These are phyloP conservation scores for Nothocercus nigrocapillus DNA, from an alignment of 2,113 vertebrate species.

Conservation along the genomic window DNA sequence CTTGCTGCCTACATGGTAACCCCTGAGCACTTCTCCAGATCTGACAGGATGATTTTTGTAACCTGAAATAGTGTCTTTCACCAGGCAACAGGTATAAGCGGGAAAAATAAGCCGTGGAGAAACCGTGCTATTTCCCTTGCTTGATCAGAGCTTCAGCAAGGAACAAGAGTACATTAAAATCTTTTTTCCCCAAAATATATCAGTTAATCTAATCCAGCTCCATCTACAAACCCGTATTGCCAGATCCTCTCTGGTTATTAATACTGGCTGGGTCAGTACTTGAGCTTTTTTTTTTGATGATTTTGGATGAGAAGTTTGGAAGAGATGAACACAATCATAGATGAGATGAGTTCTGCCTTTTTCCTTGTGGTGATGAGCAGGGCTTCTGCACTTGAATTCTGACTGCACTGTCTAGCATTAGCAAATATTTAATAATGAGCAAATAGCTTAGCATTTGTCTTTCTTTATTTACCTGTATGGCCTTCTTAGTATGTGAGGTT, in stretches of 20 bases:
- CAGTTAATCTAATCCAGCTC: background rate
- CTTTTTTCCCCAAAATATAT: background rate
- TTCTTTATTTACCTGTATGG: background rate
- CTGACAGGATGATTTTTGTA: background rate
- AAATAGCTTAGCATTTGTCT: background rate
- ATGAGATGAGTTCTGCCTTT: background rate
- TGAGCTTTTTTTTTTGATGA: background rate
- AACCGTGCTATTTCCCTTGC: background rate
- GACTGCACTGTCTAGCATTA: background rate
- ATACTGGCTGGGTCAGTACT: background rate
- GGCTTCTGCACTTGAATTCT: background rate
- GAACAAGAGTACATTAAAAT: rapidly evolving
- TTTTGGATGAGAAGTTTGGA: no score
- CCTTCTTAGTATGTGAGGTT: background rate
- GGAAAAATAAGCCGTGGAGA: background rate
- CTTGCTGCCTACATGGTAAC: background rate
- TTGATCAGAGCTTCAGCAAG: background rate
- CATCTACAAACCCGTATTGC: background rate
- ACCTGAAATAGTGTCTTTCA: background rate
- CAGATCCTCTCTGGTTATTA: background rate
- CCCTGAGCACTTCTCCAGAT: background rate
- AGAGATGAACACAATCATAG: no score
- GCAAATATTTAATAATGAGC: background rate
- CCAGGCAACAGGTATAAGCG: background rate
- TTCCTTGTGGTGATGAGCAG: background rate